Evolutionary conservation across 2,113 vertebrate species (phyloP), one percentile per base, ranked within the genome.

Genomic region (Salvelinus alpinus): DNA sequence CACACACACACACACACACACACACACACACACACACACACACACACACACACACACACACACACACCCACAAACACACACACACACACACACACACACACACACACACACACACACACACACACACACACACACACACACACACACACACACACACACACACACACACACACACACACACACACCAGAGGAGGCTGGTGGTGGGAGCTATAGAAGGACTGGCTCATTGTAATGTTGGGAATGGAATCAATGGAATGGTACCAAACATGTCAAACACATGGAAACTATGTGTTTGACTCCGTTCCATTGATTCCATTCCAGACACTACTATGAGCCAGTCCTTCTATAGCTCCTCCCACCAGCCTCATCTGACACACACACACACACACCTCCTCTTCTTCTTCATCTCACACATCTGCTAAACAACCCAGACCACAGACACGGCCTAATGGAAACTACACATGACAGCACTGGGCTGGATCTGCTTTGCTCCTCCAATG

Each of bases 361-460:
- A 44, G 38, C 38, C 38, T 44, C 38, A 6, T 34, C 34, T 34
- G 31, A 62, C n/a, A 62, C 16, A 62, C 60, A 62, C 22, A 64
- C n/a, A 22, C 60, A 22, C 2, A 8, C 6, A 24, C 9, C 20
- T 2, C 20, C 20, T 60, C 11, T 22, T 16, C 59, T 2, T n/a
- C 59, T 6, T n/a, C 18, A 18, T 29, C 76, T 72, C 70, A 12
- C 25, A 64, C 70, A 72, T 87, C 85, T 86, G 89, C 77, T 77
- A 85, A 84, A 85, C 79, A 83, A 79, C 72, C 78, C 80, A 79
- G 85, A 48, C 64, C 16, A 18, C 1, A 20, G 24, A 77, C 80
- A 84, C 77, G 60, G 76, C 70, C 71, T 81, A 83, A 89, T 88
- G 83, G 77, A 72, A 88, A 86, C 14, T 57, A 67, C 86, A 87